phyloP scores from a whole-genome alignment of 2,888 invertebrate species.

The Digitonthophagus gazella region DNA sequence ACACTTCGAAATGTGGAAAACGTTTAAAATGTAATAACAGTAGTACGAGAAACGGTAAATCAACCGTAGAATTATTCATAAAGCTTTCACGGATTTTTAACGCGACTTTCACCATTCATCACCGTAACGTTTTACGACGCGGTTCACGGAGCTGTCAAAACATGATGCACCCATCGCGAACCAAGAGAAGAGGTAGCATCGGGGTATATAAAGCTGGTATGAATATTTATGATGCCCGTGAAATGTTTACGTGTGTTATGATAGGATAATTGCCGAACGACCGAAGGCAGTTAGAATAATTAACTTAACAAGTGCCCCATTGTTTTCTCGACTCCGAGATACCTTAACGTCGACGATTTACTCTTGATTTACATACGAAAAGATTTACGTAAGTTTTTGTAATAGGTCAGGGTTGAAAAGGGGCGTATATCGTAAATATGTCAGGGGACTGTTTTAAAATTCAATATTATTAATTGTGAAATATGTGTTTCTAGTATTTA shows the following conservation, averaged over 20 bases:
- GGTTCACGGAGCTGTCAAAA: not conserved
- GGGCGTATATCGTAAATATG: no score
- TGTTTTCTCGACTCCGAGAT: not conserved
- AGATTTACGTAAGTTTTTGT: not conserved
- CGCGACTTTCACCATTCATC: not conserved
- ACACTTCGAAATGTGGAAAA: no score
- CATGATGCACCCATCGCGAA: not conserved
- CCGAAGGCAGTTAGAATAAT: not conserved
- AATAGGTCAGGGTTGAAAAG: not conserved
- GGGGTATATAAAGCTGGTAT: not conserved
- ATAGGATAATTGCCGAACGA: not conserved
- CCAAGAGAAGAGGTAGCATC: not conserved
- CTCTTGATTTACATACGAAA: not conserved
- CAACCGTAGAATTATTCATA: not conserved
- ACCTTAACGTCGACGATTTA: not conserved
- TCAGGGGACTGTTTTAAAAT: no score
- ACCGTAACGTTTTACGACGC: not conserved
- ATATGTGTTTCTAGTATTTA: no score
- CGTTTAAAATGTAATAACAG: no score
- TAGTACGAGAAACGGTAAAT: not conserved
- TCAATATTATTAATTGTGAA: no score
- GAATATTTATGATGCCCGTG: slow-evolving; percentile 10
- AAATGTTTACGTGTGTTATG: slow-evolving; percentile 14
- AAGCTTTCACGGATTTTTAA: not conserved
- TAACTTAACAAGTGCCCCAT: not conserved